Evolutionary conservation across 2,888 invertebrate genomes (phyloP).

Genomic region (Lumbricus terrestris): DNA sequence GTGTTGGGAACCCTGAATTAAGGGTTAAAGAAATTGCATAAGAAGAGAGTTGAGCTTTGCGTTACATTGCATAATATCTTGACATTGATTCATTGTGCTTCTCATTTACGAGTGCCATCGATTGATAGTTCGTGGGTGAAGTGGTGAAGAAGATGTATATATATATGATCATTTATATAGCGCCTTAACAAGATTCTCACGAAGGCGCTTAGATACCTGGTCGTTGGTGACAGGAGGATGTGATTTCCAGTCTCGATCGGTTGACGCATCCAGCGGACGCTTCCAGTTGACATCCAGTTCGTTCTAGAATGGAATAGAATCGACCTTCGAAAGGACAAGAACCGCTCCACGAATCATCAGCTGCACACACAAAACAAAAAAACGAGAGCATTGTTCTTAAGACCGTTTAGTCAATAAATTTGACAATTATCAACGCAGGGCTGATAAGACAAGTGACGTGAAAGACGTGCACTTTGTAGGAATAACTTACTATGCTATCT

Average conservation of each 20-base stretch:
- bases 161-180: no score
- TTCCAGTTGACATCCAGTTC: constrained; percentile 10
- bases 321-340: constrained; percentile 17
- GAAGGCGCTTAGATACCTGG: no score
- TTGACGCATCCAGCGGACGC: neutral
- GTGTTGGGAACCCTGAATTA: no score
- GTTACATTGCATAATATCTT: no score
- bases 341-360: neutral
- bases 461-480: no score
- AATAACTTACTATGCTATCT: no score
- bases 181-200: no score
- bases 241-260: neutral
- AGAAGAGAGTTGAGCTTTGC: no score
- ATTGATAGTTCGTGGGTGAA: neutral
- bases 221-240: constrained; percentile 8
- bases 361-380: neutral
- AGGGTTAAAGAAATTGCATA: no score
- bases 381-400: neutral
- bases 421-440: no score
- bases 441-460: no score
- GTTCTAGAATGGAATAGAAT: neutral
- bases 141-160: no score
- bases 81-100: neutral
- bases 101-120: neutral
- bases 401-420: neutral